Evolutionary conservation across 37 sponge, comb jelly and placozoan species (phyloP).

Genomic region (Crambe crambe): DNA sequence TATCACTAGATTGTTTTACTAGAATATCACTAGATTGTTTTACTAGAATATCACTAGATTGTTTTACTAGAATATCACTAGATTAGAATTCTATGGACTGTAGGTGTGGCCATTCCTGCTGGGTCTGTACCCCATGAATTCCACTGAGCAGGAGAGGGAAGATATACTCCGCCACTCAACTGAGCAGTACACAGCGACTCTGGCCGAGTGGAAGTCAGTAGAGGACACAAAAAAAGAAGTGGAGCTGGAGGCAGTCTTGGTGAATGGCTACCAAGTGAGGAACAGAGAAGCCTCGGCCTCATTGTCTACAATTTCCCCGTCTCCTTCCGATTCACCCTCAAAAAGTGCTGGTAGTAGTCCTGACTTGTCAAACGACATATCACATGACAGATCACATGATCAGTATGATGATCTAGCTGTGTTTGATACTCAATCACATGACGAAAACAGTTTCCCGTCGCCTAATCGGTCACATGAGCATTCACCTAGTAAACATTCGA

Average conservation of each 20-base stretch:
- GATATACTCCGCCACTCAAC: not conserved
- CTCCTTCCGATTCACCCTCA: not conserved
- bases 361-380: not conserved
- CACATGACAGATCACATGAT: not conserved
- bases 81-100: not conserved
- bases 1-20: no score
- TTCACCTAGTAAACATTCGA: no score
- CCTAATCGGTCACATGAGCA: not conserved
- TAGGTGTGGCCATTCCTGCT: slow-evolving; percentile 90
- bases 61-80: no score
- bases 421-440: not conserved
- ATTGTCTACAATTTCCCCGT: not conserved
- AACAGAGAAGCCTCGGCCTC: slow-evolving; percentile 1
- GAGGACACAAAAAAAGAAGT: slow-evolving; percentile 28
- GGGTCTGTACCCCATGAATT: slow-evolving; percentile 43
- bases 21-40: no score
- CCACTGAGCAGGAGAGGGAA: slow-evolving; percentile 2
- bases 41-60: no score
- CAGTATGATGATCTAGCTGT: not conserved
- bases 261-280: not conserved
- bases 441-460: not conserved
- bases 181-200: not conserved
- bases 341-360: not conserved
- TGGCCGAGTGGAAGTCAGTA: slow-evolving; percentile 43
- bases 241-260: not conserved